Percentiles rank a stretch among this genome's conserved stretches.
Evolutionary conservation across 2,888 invertebrate genomes (phyloP).

Genomic region (Anodontia alba): DNA sequence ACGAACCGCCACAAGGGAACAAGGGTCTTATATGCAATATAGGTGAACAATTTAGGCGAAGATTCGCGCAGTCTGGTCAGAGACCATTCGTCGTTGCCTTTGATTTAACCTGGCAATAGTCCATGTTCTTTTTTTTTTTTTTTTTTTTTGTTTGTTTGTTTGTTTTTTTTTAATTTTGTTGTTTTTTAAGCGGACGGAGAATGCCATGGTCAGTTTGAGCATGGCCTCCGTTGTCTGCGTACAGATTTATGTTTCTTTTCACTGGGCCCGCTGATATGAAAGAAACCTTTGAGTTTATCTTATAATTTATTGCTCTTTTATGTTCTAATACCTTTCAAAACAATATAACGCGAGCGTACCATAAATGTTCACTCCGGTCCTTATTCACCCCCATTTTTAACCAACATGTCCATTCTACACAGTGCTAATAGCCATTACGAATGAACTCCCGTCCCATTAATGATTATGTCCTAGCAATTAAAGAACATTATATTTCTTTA

Average conservation of each 20-base stretch:
- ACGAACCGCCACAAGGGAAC: background rate
- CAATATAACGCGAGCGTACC: background rate
- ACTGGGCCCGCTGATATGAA: background rate
- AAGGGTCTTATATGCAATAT: no score
- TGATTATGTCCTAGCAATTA: constrained; percentile 60
- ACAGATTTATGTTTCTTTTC: no score
- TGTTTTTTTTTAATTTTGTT: no score
- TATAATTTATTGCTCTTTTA: constrained; percentile 15
- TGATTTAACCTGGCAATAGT: no score
- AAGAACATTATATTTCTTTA: constrained; percentile 65
- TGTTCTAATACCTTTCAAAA: constrained; percentile 19
- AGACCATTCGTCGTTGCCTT: no score
- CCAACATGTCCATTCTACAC: constrained; percentile 41
- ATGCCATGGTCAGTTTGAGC: no score
- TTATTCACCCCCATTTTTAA: constrained; percentile 12
- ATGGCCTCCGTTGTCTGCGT: no score
- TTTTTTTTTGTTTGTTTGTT: no score
- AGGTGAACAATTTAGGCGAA: no score
- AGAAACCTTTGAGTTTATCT: background rate
- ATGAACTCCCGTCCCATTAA: constrained; percentile 58
- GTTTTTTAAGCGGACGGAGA: no score
- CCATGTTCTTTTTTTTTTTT: no score
- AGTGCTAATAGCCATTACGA: constrained; percentile 59
- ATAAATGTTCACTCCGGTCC: constrained; percentile 6
- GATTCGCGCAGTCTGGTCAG: no score